These are phyloP conservation scores for Rambutsinella grinnellia DNA, from an alignment of 2,888 invertebrate species.

Conservation along the genomic window DNA sequence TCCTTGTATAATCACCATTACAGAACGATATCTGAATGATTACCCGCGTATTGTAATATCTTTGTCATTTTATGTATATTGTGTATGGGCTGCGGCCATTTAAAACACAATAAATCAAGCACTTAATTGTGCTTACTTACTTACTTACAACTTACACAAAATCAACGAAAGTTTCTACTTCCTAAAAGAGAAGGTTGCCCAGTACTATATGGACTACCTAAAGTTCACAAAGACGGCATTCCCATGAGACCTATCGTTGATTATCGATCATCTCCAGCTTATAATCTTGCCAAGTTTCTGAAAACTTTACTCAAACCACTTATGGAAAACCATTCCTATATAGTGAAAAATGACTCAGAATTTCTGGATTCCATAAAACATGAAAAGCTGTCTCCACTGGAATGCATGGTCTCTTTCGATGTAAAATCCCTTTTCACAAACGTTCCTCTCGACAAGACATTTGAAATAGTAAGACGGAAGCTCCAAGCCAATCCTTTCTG, in stretches of 20 bases:
- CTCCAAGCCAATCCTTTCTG: not conserved
- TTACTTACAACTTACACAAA: too few species aligned
- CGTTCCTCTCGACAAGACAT: not conserved
- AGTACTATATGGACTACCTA: slow-evolving; percentile 8
- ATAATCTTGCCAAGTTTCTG: not conserved
- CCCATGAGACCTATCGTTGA: slow-evolving; percentile 11
- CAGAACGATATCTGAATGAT: too few species aligned
- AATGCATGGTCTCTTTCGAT: slow-evolving; percentile 9
- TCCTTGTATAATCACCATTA: too few species aligned
- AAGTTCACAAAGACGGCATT: not conserved
- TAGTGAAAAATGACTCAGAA: not conserved
- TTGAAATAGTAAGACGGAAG: not conserved
- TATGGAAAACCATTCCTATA: not conserved
- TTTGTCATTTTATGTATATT: too few species aligned
- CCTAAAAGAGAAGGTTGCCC: slow-evolving; percentile 3
- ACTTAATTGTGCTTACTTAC: too few species aligned
- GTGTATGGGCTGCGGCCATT: too few species aligned
- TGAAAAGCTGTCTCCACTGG: not conserved
- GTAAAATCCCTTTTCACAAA: slow-evolving; percentile 11
- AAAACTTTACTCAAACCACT: not conserved
- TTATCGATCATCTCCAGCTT: not conserved
- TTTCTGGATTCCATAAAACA: not conserved
- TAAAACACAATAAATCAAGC: too few species aligned
- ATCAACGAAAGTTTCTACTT: too few species aligned
- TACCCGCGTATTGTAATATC: too few species aligned